These are phyloP conservation scores for Frankliniella intonsa DNA, from an alignment of 2,888 invertebrate species.

Conservation along the genomic window DNA sequence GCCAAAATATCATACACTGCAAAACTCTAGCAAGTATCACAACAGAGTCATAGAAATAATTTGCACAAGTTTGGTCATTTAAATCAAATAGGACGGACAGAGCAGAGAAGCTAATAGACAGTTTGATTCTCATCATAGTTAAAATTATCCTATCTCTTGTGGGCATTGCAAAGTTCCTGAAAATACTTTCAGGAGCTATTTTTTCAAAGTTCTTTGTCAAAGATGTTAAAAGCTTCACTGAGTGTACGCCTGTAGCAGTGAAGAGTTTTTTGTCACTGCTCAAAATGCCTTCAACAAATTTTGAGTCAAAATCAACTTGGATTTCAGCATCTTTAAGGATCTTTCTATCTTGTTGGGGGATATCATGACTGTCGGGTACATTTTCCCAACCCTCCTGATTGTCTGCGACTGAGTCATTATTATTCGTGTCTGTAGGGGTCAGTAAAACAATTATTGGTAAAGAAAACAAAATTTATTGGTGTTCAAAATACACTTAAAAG, in stretches of 20 bases:
- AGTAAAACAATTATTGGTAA: not conserved
- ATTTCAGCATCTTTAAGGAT: not conserved
- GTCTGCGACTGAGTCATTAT: not conserved
- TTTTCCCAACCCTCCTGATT: not conserved
- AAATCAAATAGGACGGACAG: not conserved
- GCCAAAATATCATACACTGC: slow-evolving; percentile 4
- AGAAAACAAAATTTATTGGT: not conserved
- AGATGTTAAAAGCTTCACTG: not conserved
- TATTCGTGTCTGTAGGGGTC: not conserved
- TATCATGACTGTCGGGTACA: not conserved
- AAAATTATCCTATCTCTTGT: not conserved
- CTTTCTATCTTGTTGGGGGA: not conserved
- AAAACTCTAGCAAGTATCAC: not conserved
- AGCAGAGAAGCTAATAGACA: not conserved
- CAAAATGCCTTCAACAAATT: not conserved
- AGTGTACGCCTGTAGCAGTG: not conserved
- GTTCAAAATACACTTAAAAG: not conserved
- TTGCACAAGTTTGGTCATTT: not conserved
- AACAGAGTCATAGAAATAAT: not conserved
- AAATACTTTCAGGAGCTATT: not conserved
- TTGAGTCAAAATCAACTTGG: not conserved
- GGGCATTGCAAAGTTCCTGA: not conserved
- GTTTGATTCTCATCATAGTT: not conserved
- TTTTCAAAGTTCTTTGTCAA: not conserved
- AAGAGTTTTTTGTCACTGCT: not conserved